Evolutionary conservation across 35 echinoderm and acorn worm species (phyloP).

Genomic region (Apostichopus parvimensis): DNA sequence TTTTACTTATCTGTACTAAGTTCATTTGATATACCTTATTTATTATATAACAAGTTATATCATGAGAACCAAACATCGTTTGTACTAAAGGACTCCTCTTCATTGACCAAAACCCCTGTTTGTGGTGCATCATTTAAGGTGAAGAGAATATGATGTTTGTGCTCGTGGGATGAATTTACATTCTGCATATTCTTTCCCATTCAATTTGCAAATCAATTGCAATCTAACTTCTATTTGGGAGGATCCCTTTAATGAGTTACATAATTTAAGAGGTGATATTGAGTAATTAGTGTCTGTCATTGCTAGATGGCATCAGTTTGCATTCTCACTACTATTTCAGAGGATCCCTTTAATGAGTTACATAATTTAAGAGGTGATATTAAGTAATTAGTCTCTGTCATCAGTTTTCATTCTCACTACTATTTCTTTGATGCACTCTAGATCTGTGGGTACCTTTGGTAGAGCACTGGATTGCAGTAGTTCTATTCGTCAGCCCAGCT

Average conservation of each 20-base stretch:
- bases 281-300: not conserved
- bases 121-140: no score
- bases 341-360: not conserved
- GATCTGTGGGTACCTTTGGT: constrained; percentile 97
- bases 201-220: no score
- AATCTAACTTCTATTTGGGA: not conserved
- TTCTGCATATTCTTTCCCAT: no score
- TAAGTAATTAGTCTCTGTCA: not conserved
- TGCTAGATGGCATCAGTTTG: no score
- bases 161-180: no score
- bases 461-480: constrained; percentile 93
- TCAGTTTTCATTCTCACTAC: not conserved
- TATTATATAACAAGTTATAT: no score
- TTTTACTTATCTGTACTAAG: no score
- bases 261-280: not conserved
- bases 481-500: constrained; percentile 91
- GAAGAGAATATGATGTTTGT: no score
- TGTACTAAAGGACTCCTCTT: no score
- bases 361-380: not conserved
- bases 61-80: no score
- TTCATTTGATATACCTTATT: no score
- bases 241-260: not conserved
- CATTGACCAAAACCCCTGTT: no score
- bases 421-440: constrained; percentile 40
- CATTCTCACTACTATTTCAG: not conserved